A percentile compares a stretch with the other conserved stretches of the same genome.
Conservation (phyloP, 2,797 vertebrate species). For the Danio kyathit region DNA sequence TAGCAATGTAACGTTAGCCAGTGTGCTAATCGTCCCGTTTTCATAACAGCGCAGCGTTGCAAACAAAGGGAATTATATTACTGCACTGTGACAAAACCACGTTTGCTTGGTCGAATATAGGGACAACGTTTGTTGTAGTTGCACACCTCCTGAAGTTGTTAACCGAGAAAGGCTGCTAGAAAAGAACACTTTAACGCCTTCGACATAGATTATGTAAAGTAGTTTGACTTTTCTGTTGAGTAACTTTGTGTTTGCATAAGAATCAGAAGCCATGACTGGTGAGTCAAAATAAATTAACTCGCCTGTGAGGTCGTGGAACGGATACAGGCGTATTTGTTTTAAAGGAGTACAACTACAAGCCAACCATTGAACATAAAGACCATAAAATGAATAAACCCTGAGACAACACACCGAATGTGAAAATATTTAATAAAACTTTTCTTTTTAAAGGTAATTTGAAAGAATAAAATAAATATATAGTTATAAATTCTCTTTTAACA, state of each 20-base stretch:
- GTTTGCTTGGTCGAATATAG: too few relatives aligned
- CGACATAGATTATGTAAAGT: neutral
- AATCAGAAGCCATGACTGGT: neutral
- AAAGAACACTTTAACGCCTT: neutral
- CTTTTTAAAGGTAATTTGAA: too few relatives aligned
- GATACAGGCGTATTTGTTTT: neutral
- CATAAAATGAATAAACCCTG: too few relatives aligned
- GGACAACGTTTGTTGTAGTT: neutral
- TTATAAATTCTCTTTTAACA: too few relatives aligned
- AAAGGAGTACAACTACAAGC: neutral
- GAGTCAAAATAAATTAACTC: neutral
- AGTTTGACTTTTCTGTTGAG: neutral
- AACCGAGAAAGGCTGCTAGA: neutral
- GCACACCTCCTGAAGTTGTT: neutral
- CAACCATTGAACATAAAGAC: too few relatives aligned
- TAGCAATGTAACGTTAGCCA: neutral
- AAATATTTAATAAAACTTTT: too few relatives aligned
- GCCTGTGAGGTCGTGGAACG: neutral
- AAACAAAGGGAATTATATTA: neutral
- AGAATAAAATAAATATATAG: too few relatives aligned
- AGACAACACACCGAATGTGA: too few relatives aligned
- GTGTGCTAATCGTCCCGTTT: constrained; percentile 1
- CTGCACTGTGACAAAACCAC: neutral
- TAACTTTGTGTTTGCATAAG: constrained; percentile 28
- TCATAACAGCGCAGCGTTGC: neutral